A percentile compares a stretch with the other conserved stretches of the same genome.
phyloP scores from a whole-genome alignment of 2,797 vertebrate genomes.

The Acestrorhynchus altus region DNA sequence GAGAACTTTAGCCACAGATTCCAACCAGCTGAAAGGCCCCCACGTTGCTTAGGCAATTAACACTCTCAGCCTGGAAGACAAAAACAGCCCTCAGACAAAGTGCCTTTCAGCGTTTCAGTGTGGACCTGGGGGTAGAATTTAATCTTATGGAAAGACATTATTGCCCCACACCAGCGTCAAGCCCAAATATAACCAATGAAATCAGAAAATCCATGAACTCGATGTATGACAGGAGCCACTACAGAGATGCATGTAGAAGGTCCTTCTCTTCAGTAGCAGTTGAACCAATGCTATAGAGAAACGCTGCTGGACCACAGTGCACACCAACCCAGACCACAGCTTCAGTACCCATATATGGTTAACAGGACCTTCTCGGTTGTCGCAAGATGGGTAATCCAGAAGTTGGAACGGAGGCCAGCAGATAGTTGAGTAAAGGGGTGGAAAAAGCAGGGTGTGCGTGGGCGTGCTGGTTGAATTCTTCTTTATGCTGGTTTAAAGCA shows the following conservation, averaged over 20 bases:
- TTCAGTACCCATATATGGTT: not conserved
- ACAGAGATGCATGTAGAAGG: too few species aligned
- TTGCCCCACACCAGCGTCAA: not conserved
- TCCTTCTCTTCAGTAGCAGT: too few species aligned
- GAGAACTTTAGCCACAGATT: not conserved
- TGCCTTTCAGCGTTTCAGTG: not conserved
- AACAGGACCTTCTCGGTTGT: not conserved
- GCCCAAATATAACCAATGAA: not conserved
- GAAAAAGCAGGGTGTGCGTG: not conserved
- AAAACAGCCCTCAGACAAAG: not conserved
- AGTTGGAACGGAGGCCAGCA: not conserved
- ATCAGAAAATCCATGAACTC: not conserved
- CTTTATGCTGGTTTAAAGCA: slow-evolving; percentile 25
- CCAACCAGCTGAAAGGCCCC: slow-evolving; percentile 17
- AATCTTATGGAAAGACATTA: not conserved
- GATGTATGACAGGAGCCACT: too few species aligned
- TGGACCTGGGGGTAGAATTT: not conserved
- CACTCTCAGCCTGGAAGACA: not conserved
- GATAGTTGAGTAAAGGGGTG: not conserved
- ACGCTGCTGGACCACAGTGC: too few species aligned
- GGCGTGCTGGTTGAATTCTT: not conserved
- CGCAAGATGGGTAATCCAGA: not conserved
- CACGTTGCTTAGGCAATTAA: slow-evolving; percentile 4
- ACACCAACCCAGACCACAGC: not conserved
- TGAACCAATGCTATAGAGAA: too few species aligned